Evolutionary conservation across 2,113 vertebrate species (phyloP), one percentile per base, ranked within the genome.

Genomic region (Chaetodon trifascialis): DNA sequence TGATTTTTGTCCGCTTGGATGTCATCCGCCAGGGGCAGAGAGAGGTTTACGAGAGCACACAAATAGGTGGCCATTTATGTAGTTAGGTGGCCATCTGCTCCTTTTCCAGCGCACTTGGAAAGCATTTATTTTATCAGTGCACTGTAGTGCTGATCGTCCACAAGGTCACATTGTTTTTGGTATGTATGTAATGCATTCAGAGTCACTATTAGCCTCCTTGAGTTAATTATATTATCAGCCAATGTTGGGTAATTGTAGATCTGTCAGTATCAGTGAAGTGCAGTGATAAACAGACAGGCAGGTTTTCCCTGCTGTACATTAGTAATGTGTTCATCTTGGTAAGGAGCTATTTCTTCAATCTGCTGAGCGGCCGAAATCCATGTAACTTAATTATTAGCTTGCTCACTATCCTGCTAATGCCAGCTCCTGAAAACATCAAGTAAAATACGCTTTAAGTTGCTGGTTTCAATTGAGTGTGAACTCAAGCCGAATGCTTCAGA

Each of bases 61-160:
- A 68, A 81, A 85, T 80, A 80, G 83, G 79, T 15, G 14, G 63
- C 76, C 73, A 46, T 76, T 86, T 73, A 58, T 79, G 68, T 40
- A 74, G 59, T 86, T 84, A 76, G 74, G 66, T 65, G 70, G 64
- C 66, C 71, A 76, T 79, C 79, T 67, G 17, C 67, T 74, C 25
- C 23, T 14, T 73, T 81, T 72, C 21, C 67, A 70, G 38, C 16
- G 9, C 16, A 58, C 44, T 64, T 36, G 59, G 34, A 69, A 75
- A 69, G 51, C 17, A 62, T 79, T 76, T 74, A 60, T 84, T 80
- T 82, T 56, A 75, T 82, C 75, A 55, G 44, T 14, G 30, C 7
- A 15, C 44, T 30, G 7, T 71, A 52, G 23, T 23, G 72, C 30
- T 71, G 42, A 34, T 60, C 17, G 0, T 15, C 25, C 38, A 60